Evolutionary conservation across 2,797 vertebrate genomes (phyloP).

Genomic region (Spea hammondii): DNA sequence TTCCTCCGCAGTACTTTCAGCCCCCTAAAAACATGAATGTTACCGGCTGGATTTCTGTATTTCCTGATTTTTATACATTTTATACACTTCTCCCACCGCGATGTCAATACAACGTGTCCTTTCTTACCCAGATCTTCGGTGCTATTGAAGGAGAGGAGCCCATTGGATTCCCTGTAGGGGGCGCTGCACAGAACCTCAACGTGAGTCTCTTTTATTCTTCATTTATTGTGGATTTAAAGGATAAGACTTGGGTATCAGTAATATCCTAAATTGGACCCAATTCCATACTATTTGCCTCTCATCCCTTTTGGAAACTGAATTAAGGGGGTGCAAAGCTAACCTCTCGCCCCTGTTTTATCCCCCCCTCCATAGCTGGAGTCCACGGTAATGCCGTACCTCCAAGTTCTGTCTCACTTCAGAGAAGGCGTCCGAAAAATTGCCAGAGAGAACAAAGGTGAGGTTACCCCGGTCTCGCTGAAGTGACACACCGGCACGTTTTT

Average conservation of each 20-base stretch:
- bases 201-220: conserved; percentile 69
- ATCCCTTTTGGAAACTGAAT: not conserved
- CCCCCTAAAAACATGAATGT: too few species aligned
- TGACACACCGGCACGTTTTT: too few species aligned
- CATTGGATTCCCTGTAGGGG: conserved; percentile 89
- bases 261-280: too few species aligned
- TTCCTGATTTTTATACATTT: not conserved
- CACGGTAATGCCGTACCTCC: conserved; percentile 89
- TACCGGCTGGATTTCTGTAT: not conserved
- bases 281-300: too few species aligned
- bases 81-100: not conserved
- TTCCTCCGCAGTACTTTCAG: too few species aligned
- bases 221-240: too few species aligned
- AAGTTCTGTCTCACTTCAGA: conserved; percentile 87
- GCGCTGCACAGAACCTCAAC: conserved; percentile 67
- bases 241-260: too few species aligned
- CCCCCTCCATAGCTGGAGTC: conserved; percentile 78
- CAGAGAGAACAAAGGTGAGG: conserved; percentile 83
- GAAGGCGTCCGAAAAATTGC: conserved; percentile 85
- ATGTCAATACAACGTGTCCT: too few species aligned
- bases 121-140: conserved; percentile 79
- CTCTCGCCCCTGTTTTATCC: not conserved
- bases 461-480: too few species aligned
- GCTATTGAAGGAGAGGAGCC: conserved; percentile 81
- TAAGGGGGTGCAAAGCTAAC: not conserved